These are phyloP conservation scores for Alouatta palliata DNA, from an alignment of 2,113 vertebrate genomes.

Conservation along the genomic window DNA sequence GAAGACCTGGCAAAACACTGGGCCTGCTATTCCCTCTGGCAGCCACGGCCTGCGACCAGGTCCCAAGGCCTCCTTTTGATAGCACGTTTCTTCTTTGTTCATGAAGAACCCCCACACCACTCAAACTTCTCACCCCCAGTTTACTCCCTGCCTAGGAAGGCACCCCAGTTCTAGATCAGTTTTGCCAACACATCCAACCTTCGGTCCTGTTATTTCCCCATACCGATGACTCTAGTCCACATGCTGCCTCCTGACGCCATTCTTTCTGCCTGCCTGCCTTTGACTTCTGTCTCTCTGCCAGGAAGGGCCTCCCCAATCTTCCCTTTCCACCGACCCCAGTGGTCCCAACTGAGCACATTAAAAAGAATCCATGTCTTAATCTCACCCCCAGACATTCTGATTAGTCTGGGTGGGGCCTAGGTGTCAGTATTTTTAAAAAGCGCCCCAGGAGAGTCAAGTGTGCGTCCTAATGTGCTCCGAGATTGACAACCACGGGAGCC, in stretches of 20 bases:
- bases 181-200: background rate
- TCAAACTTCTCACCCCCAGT: rapidly evolving
- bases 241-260: background rate
- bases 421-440: background rate
- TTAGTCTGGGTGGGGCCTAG: background rate
- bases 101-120: background rate
- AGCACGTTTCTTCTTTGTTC: background rate
- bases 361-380: background rate
- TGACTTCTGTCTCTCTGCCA: background rate
- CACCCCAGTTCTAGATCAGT: background rate
- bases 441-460: background rate
- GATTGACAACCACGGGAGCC: rapidly evolving
- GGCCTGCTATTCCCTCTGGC: background rate
- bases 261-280: background rate
- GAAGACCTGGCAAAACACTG: background rate
- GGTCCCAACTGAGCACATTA: background rate
- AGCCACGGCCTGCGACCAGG: background rate
- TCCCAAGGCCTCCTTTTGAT: background rate
- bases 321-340: background rate
- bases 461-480: background rate
- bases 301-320: background rate
- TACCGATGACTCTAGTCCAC: background rate
- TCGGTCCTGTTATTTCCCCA: no score
- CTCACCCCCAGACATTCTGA: background rate
- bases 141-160: background rate